A percentile compares a stretch with the other conserved stretches of the same genome.
These are phyloP conservation scores for Phthorimaea operculella DNA, from an alignment of 1,140 invertebrate species.

Conservation along the genomic window DNA sequence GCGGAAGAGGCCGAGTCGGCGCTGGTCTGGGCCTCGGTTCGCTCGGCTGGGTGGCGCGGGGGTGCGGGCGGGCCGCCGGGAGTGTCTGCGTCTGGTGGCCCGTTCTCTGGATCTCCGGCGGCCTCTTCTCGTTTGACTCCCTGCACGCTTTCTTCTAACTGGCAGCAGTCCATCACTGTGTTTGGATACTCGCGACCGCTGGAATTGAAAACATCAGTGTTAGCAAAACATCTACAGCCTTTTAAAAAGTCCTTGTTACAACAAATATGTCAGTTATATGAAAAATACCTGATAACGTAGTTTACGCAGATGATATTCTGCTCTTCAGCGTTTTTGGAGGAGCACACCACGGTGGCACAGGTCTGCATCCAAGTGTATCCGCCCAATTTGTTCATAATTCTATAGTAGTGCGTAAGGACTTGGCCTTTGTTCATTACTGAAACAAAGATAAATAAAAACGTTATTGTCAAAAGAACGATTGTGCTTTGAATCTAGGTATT, in stretches of 20 bases:
- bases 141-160: constrained; percentile 83
- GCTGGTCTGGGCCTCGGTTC: constrained; percentile 48
- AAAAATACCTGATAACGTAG: constrained; percentile 87
- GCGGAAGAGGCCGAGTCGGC: constrained; percentile 44
- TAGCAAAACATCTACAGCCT: not conserved
- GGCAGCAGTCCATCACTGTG: constrained; percentile 92
- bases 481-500: too few species aligned
- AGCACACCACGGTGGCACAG: constrained; percentile 96
- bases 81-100: constrained; percentile 84
- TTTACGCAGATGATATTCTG: constrained; percentile 97
- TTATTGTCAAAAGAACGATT: constrained; percentile 7
- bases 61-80: constrained; percentile 58
- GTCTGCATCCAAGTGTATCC: constrained; percentile 97
- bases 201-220: constrained; percentile 40
- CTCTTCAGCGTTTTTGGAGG: constrained; percentile 93
- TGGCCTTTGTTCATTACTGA: constrained; percentile 96
- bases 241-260: not conserved
- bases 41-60: constrained; percentile 46
- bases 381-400: constrained; percentile 94
- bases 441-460: constrained; percentile 52
- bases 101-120: constrained; percentile 84
- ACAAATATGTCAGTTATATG: not conserved
- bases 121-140: constrained; percentile 83
- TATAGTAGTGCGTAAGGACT: constrained; percentile 95
- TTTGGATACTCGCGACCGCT: constrained; percentile 92